These are phyloP conservation scores for Onychomys torridus DNA, from an alignment of 2,797 vertebrate species.

Conservation along the genomic window DNA sequence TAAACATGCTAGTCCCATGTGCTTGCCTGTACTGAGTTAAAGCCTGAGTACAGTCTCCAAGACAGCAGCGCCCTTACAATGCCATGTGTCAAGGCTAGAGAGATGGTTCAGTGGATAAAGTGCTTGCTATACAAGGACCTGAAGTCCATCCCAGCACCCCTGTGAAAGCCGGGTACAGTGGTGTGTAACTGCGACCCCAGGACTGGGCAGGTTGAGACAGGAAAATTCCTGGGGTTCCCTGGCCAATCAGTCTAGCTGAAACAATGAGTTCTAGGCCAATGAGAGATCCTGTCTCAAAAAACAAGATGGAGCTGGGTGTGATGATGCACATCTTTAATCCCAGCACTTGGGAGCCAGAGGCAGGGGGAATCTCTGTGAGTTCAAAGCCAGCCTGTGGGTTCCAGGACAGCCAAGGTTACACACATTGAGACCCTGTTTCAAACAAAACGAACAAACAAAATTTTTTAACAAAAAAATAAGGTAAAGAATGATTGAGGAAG, in stretches of 20 bases:
- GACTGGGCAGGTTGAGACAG: background rate
- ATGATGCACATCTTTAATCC: background rate
- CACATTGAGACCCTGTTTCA: background rate
- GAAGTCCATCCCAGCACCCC: background rate
- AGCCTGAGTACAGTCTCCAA: background rate
- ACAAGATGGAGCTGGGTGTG: background rate
- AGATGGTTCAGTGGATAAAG: background rate
- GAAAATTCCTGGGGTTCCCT: too few species aligned
- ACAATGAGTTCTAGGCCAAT: background rate
- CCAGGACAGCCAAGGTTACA: background rate
- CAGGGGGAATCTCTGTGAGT: background rate
- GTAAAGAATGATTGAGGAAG: too few species aligned
- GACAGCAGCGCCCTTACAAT: background rate
- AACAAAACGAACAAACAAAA: background rate
- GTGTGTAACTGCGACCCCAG: background rate
- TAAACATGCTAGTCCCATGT: background rate
- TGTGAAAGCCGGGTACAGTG: background rate
- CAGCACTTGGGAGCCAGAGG: background rate
- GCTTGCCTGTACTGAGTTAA: background rate
- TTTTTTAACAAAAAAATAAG: background rate
- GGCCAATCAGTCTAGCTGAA: background rate
- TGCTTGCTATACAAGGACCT: background rate
- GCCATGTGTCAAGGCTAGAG: rapidly evolving
- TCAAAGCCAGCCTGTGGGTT: background rate
- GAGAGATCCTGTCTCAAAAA: background rate